A percentile compares a stretch with the other conserved stretches of the same genome.
Conservation (phyloP, 2,113 vertebrate genomes). For the Rhinoderma darwinii region DNA sequence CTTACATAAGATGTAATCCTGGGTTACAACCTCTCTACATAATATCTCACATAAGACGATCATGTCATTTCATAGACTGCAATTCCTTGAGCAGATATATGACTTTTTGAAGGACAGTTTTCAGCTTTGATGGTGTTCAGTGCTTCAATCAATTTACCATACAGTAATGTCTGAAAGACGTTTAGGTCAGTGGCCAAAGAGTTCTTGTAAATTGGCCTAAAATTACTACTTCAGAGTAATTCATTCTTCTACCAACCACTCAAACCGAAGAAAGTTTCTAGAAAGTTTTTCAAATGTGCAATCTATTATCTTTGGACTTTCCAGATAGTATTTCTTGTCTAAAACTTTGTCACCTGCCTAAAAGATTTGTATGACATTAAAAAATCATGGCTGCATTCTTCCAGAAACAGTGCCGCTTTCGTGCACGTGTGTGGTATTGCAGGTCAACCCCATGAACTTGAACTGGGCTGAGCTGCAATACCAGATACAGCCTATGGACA, state of each 20-base stretch:
- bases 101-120: not conserved
- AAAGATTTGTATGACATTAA: not conserved
- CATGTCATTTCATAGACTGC: slow-evolving; percentile 8
- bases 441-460: not conserved
- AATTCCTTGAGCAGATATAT: not conserved
- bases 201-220: not conserved
- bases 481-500: not conserved
- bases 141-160: not conserved
- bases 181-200: not conserved
- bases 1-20: not conserved
- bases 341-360: not conserved
- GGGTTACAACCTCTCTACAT: not conserved
- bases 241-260: not conserved
- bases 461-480: not conserved
- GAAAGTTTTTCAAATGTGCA: not conserved
- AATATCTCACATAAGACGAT: slow-evolving; percentile 18
- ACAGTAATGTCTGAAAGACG: not conserved
- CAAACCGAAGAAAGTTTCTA: not conserved
- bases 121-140: not conserved
- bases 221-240: not conserved
- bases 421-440: not conserved
- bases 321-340: not conserved
- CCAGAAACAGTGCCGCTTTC: not conserved
- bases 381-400: too few relatives aligned
- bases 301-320: not conserved